Percentiles rank a stretch among this genome's conserved stretches.
These are phyloP conservation scores for Albula goreensis DNA, from an alignment of 2,113 vertebrate genomes.

Conservation along the genomic window DNA sequence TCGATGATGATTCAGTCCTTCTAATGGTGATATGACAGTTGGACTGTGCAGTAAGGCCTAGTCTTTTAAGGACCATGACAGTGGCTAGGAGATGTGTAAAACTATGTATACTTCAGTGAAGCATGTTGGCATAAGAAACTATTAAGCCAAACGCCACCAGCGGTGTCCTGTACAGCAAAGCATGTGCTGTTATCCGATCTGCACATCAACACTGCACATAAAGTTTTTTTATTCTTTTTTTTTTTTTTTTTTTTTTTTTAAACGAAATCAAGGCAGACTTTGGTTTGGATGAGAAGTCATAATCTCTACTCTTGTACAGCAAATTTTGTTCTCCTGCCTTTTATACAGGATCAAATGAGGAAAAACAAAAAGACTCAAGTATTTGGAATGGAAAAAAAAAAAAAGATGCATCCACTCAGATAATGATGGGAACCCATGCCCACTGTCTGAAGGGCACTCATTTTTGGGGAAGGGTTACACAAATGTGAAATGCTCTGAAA, in stretches of 20 bases:
- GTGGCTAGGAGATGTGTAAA: no score
- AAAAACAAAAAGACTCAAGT: not conserved
- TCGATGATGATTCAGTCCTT: constrained; percentile 1
- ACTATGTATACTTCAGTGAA: no score
- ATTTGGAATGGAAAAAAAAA: not conserved
- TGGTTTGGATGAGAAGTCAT: no score
- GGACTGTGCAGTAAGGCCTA: not conserved
- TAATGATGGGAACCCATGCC: not conserved
- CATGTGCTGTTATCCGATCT: no score
- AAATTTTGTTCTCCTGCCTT: not conserved
- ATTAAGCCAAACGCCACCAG: no score
- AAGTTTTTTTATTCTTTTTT: no score
- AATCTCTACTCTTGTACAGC: not conserved
- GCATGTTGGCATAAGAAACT: no score
- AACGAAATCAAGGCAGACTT: no score
- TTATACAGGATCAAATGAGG: not conserved
- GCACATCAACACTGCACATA: no score
- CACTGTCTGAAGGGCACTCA: not conserved
- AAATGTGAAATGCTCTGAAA: no score
- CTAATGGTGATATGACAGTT: not conserved
- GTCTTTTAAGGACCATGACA: not conserved
- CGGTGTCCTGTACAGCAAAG: no score
- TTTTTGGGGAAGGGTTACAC: constrained; percentile 42
- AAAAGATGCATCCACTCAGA: not conserved
- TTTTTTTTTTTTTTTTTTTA: no score